phyloP scores from a whole-genome alignment of 2,888 invertebrate species.

The Drosophila nigritarsus region DNA sequence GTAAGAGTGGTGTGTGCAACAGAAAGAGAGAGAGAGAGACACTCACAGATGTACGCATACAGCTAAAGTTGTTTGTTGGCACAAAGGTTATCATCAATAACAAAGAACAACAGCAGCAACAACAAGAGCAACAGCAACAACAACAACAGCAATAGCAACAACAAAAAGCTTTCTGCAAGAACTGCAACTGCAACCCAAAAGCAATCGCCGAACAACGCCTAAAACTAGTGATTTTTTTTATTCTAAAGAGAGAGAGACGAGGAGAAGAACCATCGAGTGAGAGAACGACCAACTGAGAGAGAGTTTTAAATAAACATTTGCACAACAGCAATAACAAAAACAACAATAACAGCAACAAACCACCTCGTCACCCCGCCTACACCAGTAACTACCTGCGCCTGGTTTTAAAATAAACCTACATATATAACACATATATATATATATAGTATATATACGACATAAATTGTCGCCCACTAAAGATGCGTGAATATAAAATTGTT shows the following conservation, averaged over 20 bases:
- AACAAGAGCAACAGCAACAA: conserved; percentile 47
- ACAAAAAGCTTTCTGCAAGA: conserved; percentile 56
- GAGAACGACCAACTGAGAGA: conserved; percentile 31
- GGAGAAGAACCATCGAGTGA: conserved; percentile 25
- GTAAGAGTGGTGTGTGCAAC: conserved; percentile 24
- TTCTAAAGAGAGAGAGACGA: conserved; percentile 36
- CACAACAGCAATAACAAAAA: conserved; percentile 38
- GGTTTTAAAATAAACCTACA: conserved; percentile 33
- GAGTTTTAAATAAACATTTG: conserved; percentile 57
- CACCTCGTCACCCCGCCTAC: conserved; percentile 65
- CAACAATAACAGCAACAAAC: conserved; percentile 33
- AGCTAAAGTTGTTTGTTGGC: conserved; percentile 55
- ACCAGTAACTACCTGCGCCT: conserved; percentile 41
- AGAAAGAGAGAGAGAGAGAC: conserved; percentile 53
- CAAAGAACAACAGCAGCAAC: conserved; percentile 51
- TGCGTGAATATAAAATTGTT: conserved; percentile 99
- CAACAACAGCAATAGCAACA: conserved; percentile 48
- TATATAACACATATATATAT: conserved; percentile 8
- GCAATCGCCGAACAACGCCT: conserved; percentile 79
- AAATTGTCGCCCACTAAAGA: conserved; percentile 83
- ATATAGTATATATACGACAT: conserved; percentile 25
- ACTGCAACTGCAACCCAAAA: conserved; percentile 74
- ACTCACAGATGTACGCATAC: conserved; percentile 33
- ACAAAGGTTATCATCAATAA: conserved; percentile 76
- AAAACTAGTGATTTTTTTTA: conserved; percentile 68